Conservation (phyloP, 2,888 invertebrate species). For the Pollenia angustigena region DNA sequence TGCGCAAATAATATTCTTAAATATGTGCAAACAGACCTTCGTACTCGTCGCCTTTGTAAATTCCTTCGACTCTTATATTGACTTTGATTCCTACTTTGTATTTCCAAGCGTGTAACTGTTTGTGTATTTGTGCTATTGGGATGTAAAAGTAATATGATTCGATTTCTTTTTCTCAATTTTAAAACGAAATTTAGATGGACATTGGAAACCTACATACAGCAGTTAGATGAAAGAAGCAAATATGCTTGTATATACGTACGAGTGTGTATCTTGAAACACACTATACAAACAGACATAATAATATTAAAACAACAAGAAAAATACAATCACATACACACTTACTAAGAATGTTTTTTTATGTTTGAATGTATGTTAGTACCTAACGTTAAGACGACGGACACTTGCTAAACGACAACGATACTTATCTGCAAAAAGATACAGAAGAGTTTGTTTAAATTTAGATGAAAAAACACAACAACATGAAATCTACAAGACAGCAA, state of each 20-base stretch:
- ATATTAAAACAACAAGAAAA: conserved; percentile 38
- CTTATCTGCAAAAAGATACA: conserved; percentile 63
- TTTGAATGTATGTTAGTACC: conserved; percentile 43
- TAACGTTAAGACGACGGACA: conserved; percentile 65
- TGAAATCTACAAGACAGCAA: conserved; percentile 54
- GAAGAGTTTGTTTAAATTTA: conserved; percentile 50
- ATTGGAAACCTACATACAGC: conserved; percentile 69
- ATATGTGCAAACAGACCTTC: conserved; percentile 45
- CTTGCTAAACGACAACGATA: conserved; percentile 64
- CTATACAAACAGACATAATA: conserved; percentile 9
- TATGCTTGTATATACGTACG: not conserved
- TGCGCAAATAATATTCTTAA: conserved; percentile 63
- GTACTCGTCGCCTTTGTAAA: conserved; percentile 3
- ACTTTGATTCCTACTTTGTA: conserved; percentile 37
- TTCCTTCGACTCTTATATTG: conserved; percentile 37
- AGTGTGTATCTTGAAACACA: not conserved
- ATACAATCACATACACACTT: conserved; percentile 46
- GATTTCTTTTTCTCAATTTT: conserved; percentile 72
- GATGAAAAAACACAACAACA: conserved; percentile 56
- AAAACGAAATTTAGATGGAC: conserved; percentile 75
- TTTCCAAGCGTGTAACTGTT: conserved; percentile 16
- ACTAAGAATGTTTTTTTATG: not conserved
- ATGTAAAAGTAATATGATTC: not conserved
- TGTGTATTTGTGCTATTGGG: not conserved
- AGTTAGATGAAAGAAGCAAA: conserved; percentile 43